Evolutionary conservation across 2,113 vertebrate species (phyloP), one percentile per base, ranked within the genome.

Genomic region (Pseudonaja textilis): DNA sequence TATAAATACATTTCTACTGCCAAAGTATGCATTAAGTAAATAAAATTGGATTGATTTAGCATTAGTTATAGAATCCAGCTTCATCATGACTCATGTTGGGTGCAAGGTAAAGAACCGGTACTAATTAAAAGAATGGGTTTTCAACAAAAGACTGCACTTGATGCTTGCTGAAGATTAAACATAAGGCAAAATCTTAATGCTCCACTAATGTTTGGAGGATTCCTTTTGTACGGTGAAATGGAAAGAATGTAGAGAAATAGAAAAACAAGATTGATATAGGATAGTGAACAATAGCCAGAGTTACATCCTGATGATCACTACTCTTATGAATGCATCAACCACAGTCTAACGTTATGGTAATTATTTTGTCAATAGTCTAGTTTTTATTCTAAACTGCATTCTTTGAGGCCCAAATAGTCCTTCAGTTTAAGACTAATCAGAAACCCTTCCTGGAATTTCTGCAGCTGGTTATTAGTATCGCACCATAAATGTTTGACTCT

Each of bases 1-100:
- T 95, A 95, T 96, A 96, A 96, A 96, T 96, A 96, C 94, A 95
- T 94, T 97, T 97, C 85, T 92, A 91, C 90, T 96, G 96, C 96
- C 93, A 0, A 95, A 94, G 92, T 96, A 96, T 94, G 94, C 92
- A 88, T 90, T 95, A 94, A 95, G 95, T 92, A 96, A 95, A 1
- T 0, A 95, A 95, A 95, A 96, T 34, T 88, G 91, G 92, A 96
- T 95, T 95, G 92, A 91, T 94, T 96, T 93, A 96, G 94, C 93
- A 92, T 11, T 90, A 91, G 89, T 87, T 94, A 91, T 91, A 92
- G 95, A 2, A 93, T 90, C 95, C 61, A 88, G 56, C 8, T 56
- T 10, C 42, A 91, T 91, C 1, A 92, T 94, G 91, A 95, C 94
- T 85, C 92, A 90, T 93, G 90, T 93, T 89, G 26, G 52, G 52